A percentile compares a stretch with the other conserved stretches of the same genome.
These are phyloP conservation scores for Gnathonemus longibarbis DNA, from an alignment of 2,113 vertebrate genomes.

Conservation along the genomic window DNA sequence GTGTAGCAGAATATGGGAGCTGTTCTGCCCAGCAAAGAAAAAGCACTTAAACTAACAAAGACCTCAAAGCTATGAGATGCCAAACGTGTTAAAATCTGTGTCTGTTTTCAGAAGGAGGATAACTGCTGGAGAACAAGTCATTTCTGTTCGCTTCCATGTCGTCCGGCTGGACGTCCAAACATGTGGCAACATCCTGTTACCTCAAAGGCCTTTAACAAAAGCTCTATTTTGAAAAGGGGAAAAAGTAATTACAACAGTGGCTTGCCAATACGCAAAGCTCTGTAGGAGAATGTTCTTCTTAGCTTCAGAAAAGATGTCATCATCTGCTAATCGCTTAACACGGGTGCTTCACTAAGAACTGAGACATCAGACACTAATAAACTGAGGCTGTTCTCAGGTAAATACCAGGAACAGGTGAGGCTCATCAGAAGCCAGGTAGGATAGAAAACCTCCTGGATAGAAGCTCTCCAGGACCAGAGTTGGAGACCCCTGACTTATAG, in stretches of 20 bases:
- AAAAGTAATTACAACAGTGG: background rate
- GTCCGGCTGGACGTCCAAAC: constrained; percentile 11
- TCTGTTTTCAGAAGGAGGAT: background rate
- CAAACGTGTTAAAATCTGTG: background rate
- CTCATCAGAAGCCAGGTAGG: background rate
- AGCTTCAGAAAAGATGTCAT: background rate
- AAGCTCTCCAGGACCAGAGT: background rate
- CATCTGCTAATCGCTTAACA: background rate
- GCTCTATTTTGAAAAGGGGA: background rate
- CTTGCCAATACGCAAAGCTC: background rate
- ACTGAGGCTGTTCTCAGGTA: background rate
- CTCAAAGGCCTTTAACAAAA: constrained; percentile 19
- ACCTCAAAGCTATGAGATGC: background rate
- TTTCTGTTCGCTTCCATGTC: background rate
- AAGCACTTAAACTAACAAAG: background rate
- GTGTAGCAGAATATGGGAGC: background rate
- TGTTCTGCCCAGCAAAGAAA: background rate
- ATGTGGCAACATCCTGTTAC: constrained; percentile 39
- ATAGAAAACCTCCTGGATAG: background rate
- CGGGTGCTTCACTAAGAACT: background rate
- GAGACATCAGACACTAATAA: background rate
- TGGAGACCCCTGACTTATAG: background rate
- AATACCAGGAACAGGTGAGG: background rate
- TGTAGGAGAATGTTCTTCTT: background rate
- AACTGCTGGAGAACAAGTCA: background rate